Conservation (phyloP, 2,113 vertebrate species). For the Paradisaea rubra region DNA sequence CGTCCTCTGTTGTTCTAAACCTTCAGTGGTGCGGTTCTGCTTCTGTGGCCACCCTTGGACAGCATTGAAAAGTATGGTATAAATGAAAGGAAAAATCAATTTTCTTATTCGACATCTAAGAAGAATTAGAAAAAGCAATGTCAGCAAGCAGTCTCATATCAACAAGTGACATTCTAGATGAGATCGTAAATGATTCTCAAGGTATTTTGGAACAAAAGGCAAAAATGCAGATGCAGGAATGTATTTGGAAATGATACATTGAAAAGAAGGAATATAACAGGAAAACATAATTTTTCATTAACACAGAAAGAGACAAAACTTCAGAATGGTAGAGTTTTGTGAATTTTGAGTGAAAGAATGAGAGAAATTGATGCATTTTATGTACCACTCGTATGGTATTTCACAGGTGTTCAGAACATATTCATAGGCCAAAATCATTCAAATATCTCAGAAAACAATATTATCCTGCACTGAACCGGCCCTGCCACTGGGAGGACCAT, state of each 20-base stretch:
- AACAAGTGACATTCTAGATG: background rate
- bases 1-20: background rate
- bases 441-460: background rate
- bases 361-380: background rate
- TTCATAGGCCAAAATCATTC: background rate
- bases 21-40: background rate
- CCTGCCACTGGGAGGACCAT: background rate
- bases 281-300: background rate
- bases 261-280: background rate
- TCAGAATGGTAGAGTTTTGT: background rate
- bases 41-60: background rate
- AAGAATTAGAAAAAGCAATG: background rate
- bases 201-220: background rate
- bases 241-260: background rate
- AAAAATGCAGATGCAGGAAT: background rate
- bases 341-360: background rate
- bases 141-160: background rate
- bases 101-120: slow-evolving; percentile 23
- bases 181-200: slow-evolving; percentile 1
- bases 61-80: background rate
- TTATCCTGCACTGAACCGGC: background rate
- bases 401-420: background rate
- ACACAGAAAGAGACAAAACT: background rate
- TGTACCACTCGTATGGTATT: background rate
- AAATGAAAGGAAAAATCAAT: background rate